Base-by-base conservation (phyloP, 2,888 invertebrate genomes). In the Andricus curvator region DNA sequence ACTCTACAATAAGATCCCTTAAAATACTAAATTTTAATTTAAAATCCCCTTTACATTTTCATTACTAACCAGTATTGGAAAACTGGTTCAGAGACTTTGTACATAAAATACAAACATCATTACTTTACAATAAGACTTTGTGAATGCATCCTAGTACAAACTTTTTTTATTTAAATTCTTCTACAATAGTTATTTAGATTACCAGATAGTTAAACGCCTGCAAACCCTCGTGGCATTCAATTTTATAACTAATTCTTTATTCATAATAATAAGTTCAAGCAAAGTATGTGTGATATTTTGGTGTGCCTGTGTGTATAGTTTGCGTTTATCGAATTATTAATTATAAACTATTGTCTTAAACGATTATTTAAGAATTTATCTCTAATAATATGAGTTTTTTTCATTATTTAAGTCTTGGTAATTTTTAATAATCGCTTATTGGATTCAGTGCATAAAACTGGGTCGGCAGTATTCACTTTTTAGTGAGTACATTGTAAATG, bases 111-210 rank as follows among this genome's bases (percentile, higher is more conserved):
- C 20, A 33, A 51, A 56, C 33, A 41, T 67, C n/a, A 41, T n/a
- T 74, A 51, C 51, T 70, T 70, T 70, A 70, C 13, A 70, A 74
- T 56, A 74, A 51, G 74, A 74, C 33, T 74, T 56, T 15, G 56
- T 29, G 56, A 74, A 74, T 33, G 56, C 56, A 56, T 74, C 20
- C 33, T 13, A 37, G 56, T 74, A 56, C 74, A 56, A n/a, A 33
- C 25, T 17, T 48, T 56, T 56, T 51, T 70, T 20, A 22, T 22
- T 22, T 44, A 25, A 70, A 25, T 70, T 51, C 15, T 37, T 41
- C 67, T 41, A 20, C 37, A 56, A 62, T 29, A 25, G 25, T 22
- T 62, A 13, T 62, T 62, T 15, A 62, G 15, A 62, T 15, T 60
- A 1, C 15, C 6, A 62, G 25, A 25, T 29, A 62, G 25, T 25